Base-by-base conservation (phyloP, 2,797 vertebrate species). In the Phataginus tricuspis region DNA sequence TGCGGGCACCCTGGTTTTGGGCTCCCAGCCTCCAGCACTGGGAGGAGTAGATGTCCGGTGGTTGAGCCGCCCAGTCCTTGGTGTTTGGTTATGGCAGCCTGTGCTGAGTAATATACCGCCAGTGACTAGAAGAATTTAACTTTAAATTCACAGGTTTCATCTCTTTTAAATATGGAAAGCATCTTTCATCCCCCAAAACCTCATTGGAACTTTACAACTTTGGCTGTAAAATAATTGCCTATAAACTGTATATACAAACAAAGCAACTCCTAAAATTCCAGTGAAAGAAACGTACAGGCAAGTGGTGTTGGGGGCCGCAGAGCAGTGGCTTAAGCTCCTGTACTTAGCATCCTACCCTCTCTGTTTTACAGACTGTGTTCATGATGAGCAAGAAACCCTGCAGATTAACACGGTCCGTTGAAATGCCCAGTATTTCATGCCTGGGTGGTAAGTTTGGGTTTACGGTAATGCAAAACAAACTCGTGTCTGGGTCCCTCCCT, bases 361-460 rank as follows among this genome's bases (percentile, higher is more conserved):
- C 19, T 34, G 0, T 7, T 55, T 34, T 19, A 29, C 91, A 49
- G 96, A 92, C 1, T 0, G 69, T 59, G 2, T 42, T 29, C 27
- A 16, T 0, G 2, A 1, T 21, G 37, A 63, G 23, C n/a, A 12
- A 55, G 25, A 96, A 91, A 94, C 90, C 64, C 68, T 71, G 90
- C 83, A 2, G 5, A 53, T 53, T 45, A 75, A 27, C 5, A 15
- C 21, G 79, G 74, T 53, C 42, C 59, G 74, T 68, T 88, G 77
- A 87, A 95, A 64, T 75, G 94, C 96, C 94, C 96, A 92, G 94
- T 95, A 85, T 95, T 95, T 95, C 85, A 94, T 89, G 51, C 68
- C 21, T 7, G 39, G 95, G 88, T 97, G 95, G 97, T 57, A 57
- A 79, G 45, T 5, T 42, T 39, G 86, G 72, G 93, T 72, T 39